Base-by-base conservation (phyloP, 2,113 vertebrate species). In the Rhea americana region DNA sequence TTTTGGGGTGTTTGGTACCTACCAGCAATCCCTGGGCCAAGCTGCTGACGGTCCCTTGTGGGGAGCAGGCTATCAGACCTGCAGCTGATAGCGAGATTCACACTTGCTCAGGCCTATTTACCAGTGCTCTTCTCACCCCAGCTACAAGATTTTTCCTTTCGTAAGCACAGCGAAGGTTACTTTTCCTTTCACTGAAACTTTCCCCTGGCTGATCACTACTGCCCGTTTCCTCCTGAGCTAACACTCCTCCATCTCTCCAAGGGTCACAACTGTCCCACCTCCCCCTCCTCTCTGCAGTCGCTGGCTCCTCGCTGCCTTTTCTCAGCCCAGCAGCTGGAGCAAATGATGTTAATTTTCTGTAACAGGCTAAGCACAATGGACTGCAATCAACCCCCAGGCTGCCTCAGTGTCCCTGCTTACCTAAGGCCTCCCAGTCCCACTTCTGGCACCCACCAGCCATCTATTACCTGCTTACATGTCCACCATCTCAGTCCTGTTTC, bases 401-500 rank as follows among this genome's bases (percentile, higher is more conserved):
- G 58, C 43, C 50, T 28, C 24, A 45, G 10, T 1, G 0, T 35
- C 70, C 56, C 73, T 58, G 72, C 70, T 32, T 79, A 66, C 76
- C 83, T 68, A 13, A 83, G 65, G 80, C 80, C 67, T 65, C 50
- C 55, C 19, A 9, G 81, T 79, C 56, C 56, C 61, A 87, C 32
- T 67, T 47, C 45, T 24, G 15, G 19, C 35, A 35, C 76, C 66
- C 79, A 82, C 90, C 91, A 84, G 76, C 89, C 91, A 63, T 63
- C 72, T 72, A 89, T 91, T 92, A 93, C 70, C 62, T 25, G 65
- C 75, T 91, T 85, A 87, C 85, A 87, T 84, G 95, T 83, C 90
- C 83, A 94, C 89, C 66, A 74, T 65, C 47, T 19, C 2, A 59
- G 87, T 77, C 32, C 58, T 48, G 56, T 77, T 82, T 45, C 87